These are phyloP conservation scores for Sebastes paucispinis DNA, from an alignment of 2,797 vertebrate genomes.

Conservation along the genomic window DNA sequence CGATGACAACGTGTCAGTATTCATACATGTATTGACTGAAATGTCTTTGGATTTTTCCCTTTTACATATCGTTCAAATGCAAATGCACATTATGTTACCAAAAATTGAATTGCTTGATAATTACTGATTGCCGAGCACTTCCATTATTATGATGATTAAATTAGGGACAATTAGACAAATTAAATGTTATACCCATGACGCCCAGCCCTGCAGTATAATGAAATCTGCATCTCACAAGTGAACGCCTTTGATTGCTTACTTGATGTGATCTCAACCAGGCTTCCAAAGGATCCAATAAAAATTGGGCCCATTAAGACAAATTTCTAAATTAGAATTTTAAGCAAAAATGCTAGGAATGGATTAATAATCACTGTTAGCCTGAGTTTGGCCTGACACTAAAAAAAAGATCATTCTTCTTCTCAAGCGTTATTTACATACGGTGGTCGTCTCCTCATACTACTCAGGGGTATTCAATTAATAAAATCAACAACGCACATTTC, in stretches of 20 bases:
- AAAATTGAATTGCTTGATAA: background rate
- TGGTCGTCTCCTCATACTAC: too few species aligned
- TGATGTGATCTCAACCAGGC: background rate
- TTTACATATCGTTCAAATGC: background rate
- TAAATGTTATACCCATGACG: background rate
- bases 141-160: background rate
- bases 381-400: too few species aligned
- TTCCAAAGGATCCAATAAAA: background rate
- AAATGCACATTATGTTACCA: background rate
- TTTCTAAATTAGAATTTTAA: background rate
- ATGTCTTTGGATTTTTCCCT: background rate
- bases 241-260: background rate
- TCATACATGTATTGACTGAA: background rate
- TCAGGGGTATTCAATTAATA: too few species aligned
- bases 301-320: background rate
- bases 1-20: background rate
- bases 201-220: background rate
- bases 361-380: too few species aligned
- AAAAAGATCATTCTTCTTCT: too few species aligned
- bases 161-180: conserved; percentile 1
- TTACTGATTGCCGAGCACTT: background rate
- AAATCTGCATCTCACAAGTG: background rate
- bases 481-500: too few species aligned
- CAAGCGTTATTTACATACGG: too few species aligned
- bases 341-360: background rate